Conservation (phyloP, 1,140 invertebrate genomes). For the Drosophila melanogaster region Release_6_plus_ISO1_MT NT_037436.4:6342501-6343000, state of each 20-base stretch:
- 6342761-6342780: slow-evolving; percentile 64
- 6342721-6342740: not conserved
- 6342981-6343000: slow-evolving; percentile 71
- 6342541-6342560: slow-evolving; percentile 39
- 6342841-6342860: slow-evolving; percentile 76
- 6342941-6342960: not conserved
- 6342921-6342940: slow-evolving; percentile 48
- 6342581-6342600: slow-evolving; percentile 31
- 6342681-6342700: slow-evolving; percentile 71
- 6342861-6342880: slow-evolving; percentile 56
- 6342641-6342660: slow-evolving; percentile 29
- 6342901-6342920: slow-evolving; percentile 59
- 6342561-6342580: slow-evolving; percentile 25
- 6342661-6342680: slow-evolving; percentile 19
- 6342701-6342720: slow-evolving; percentile 57
- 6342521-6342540: slow-evolving; percentile 75
- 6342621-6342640: slow-evolving; percentile 14
- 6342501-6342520: slow-evolving; percentile 76
- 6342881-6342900: slow-evolving; percentile 19
- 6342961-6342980: slow-evolving; percentile 24
- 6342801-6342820: slow-evolving; percentile 34
- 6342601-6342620: slow-evolving; percentile 37
- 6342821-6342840: slow-evolving; percentile 55
- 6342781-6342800: slow-evolving; percentile 64
- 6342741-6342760: slow-evolving; percentile 1